Conservation (phyloP, 2,888 invertebrate species). For the Conchocele bisecta region DNA sequence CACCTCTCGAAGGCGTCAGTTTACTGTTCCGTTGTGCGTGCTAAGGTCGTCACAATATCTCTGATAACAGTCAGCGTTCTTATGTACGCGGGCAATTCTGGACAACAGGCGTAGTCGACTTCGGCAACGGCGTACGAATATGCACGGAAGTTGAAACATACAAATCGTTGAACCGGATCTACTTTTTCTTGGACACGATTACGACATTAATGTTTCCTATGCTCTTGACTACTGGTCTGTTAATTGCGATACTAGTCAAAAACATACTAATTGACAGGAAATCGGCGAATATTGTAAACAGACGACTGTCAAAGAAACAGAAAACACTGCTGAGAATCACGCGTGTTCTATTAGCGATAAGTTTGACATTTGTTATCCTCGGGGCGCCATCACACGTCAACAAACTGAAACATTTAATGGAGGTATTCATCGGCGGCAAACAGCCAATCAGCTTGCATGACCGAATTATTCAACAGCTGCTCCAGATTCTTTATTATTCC, state of each 20-base stretch:
- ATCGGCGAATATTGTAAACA: constrained; percentile 35
- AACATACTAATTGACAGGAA: constrained; percentile 51
- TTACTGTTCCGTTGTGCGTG: constrained; percentile 67
- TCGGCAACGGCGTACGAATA: constrained; percentile 31
- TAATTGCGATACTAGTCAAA: constrained; percentile 64
- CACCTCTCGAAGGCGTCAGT: constrained; percentile 65
- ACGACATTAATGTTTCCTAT: constrained; percentile 66
- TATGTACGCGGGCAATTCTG: constrained; percentile 59
- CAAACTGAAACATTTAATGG: constrained; percentile 65
- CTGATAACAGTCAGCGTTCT: constrained; percentile 55
- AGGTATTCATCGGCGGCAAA: constrained; percentile 22
- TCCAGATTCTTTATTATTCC: constrained; percentile 65
- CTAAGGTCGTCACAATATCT: constrained; percentile 56
- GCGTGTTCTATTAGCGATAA: constrained; percentile 70
- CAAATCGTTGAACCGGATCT: constrained; percentile 53
- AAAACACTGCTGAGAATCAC: constrained; percentile 68
- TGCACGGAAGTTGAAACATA: constrained; percentile 61
- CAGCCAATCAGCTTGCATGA: constrained; percentile 37
- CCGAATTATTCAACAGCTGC: constrained; percentile 60
- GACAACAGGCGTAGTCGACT: constrained; percentile 50
- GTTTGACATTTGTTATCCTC: constrained; percentile 67
- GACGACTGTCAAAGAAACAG: constrained; percentile 63
- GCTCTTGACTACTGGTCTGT: constrained; percentile 60
- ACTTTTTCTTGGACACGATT: constrained; percentile 63
- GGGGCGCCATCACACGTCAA: constrained; percentile 69